Conservation (phyloP, 2,888 invertebrate species). For the Willowsia nigromaculata region DNA sequence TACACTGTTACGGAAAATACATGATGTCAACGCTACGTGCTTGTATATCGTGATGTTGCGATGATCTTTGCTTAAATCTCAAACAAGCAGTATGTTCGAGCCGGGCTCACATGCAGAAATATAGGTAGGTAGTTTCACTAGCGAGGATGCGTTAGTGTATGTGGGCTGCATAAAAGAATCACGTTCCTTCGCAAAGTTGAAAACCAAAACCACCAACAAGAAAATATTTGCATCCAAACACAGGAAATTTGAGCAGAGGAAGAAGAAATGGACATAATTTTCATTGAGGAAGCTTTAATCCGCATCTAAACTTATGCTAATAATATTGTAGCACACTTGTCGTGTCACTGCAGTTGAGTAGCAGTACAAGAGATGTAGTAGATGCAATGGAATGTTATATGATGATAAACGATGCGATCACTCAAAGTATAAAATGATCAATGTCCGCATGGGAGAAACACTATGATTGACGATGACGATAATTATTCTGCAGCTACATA, state of each 20-base stretch:
- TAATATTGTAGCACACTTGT: neutral
- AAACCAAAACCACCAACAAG: conserved; percentile 34
- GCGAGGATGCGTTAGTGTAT: neutral
- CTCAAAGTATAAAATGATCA: conserved; percentile 15
- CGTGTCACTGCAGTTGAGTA: neutral
- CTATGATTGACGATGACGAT: conserved; percentile 31
- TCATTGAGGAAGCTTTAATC: neutral
- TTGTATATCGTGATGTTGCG: neutral
- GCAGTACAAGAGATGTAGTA: neutral
- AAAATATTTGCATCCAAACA: conserved; percentile 41
- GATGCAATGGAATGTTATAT: neutral
- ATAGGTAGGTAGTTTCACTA: neutral
- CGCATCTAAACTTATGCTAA: neutral
- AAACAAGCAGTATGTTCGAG: neutral
- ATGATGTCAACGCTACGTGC: conserved; percentile 29
- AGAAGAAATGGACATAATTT: neutral
- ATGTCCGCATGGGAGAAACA: neutral
- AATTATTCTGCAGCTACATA: neutral
- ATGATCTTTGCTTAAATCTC: neutral
- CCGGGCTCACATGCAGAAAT: neutral
- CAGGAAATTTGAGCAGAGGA: conserved; percentile 36
- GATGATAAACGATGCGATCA: conserved; percentile 9
- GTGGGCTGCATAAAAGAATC: neutral
- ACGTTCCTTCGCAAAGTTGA: conserved; percentile 18
- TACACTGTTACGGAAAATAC: conserved; percentile 29